Conservation (phyloP, 2,888 invertebrate genomes). For the Schizaphis graminum region DNA sequence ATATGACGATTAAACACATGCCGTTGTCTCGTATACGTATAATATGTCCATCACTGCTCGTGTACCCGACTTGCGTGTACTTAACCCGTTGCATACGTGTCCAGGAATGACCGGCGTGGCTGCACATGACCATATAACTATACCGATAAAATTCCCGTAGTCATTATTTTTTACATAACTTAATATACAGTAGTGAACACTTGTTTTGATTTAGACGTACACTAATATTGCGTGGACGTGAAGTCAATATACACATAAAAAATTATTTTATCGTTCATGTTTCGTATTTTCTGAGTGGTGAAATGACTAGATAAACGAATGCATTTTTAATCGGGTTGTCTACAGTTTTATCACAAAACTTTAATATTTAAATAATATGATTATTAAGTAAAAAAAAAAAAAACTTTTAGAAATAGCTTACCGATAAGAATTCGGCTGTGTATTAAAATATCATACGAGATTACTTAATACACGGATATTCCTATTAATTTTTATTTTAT, state of each 20-base stretch:
- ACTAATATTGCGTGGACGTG: background rate
- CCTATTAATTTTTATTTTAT: background rate
- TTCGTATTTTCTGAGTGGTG: background rate
- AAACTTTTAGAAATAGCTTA: too few species aligned
- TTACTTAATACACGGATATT: background rate
- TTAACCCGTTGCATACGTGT: background rate
- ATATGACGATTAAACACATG: background rate
- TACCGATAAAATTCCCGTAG: background rate
- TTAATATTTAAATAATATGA: background rate
- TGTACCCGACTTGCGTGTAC: background rate
- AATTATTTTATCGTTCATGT: background rate
- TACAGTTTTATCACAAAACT: background rate
- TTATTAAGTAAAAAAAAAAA: background rate
- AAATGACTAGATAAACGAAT: background rate
- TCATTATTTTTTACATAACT: background rate
- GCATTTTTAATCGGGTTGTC: background rate
- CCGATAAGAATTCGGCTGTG: background rate
- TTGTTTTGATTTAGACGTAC: background rate
- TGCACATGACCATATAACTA: background rate
- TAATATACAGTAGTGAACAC: background rate
- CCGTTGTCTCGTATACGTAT: background rate
- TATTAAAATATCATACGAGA: background rate
- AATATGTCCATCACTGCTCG: background rate
- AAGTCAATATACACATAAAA: background rate
- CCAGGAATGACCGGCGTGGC: background rate